A percentile compares a stretch with the other conserved stretches of the same genome.
Conservation (phyloP, 2,888 invertebrate genomes). For the Antheraea yamamai region DNA sequence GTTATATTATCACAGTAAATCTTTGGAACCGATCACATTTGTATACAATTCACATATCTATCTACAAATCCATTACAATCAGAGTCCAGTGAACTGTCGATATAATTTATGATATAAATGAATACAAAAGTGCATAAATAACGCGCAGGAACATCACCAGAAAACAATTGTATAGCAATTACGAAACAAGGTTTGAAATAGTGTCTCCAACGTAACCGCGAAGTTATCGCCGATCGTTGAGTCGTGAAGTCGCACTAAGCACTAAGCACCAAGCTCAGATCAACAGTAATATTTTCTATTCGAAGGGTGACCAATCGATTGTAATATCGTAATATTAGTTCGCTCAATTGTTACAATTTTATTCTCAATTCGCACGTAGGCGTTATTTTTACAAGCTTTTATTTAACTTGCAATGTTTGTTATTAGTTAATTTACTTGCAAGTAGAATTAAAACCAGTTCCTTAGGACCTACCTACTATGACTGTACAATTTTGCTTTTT, state of each 20-base stretch:
- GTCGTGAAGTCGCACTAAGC: constrained; percentile 11
- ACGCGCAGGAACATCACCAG: background rate
- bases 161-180: background rate
- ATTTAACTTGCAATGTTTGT: background rate
- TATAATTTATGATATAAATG: background rate
- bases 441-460: too few relatives aligned
- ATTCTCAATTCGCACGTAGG: background rate
- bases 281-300: constrained; percentile 55
- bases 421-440: too few relatives aligned
- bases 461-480: too few relatives aligned
- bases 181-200: constrained; percentile 1
- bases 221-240: constrained; percentile 21
- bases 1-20: constrained; percentile 26
- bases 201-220: constrained; percentile 13
- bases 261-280: constrained; percentile 37
- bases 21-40: constrained; percentile 23
- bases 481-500: too few relatives aligned
- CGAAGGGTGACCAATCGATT: constrained; percentile 40
- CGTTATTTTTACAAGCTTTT: background rate
- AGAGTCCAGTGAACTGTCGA: background rate
- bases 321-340: background rate
- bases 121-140: background rate
- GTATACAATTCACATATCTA: constrained; percentile 25
- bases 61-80: background rate
- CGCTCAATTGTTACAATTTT: background rate